Conservation (phyloP, 2,113 vertebrate genomes). For the Vanacampus margaritifer region DNA sequence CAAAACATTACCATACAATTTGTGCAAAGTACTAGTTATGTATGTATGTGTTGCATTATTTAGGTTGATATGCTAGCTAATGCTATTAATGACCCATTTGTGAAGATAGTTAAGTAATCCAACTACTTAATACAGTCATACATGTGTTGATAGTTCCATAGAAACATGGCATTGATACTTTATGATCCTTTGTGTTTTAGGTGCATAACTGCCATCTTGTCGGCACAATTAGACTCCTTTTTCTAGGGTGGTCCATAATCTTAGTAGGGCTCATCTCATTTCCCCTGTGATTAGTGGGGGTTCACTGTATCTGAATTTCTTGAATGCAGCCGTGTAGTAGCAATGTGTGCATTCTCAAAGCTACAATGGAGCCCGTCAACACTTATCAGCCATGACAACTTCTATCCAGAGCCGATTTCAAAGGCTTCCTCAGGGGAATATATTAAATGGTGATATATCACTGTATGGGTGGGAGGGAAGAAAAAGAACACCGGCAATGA, state of each 20-base stretch:
- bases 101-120: too few relatives aligned
- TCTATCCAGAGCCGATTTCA: not conserved
- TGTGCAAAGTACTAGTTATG: too few relatives aligned
- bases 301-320: not conserved
- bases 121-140: too few relatives aligned
- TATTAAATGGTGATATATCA: not conserved
- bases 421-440: not conserved
- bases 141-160: too few relatives aligned
- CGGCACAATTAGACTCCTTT: not conserved
- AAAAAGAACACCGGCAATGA: not conserved
- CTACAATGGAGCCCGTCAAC: constrained; percentile 5
- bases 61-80: too few relatives aligned
- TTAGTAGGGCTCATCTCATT: not conserved
- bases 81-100: too few relatives aligned
- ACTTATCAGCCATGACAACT: not conserved
- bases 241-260: not conserved
- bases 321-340: not conserved
- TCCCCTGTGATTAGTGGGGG: not conserved
- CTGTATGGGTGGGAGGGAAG: too few relatives aligned
- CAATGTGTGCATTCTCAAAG: not conserved
- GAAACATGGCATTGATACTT: too few relatives aligned
- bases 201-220: not conserved
- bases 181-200: not conserved
- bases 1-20: too few relatives aligned
- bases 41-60: too few relatives aligned